Evolutionary conservation across 2,113 vertebrate genomes (phyloP).

Genomic region (Pangasianodon gigas): DNA sequence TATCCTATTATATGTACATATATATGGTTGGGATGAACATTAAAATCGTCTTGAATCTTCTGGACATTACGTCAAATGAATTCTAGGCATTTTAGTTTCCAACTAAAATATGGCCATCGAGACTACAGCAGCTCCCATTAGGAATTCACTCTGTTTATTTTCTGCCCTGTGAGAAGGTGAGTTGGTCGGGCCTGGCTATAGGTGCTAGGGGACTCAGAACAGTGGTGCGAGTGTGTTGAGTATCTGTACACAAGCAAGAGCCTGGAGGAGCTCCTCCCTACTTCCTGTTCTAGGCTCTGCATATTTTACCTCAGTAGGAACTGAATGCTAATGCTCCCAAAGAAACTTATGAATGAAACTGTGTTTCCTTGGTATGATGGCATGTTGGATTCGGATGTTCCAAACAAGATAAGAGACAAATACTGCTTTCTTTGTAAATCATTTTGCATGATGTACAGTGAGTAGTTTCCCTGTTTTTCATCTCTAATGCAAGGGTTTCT

Average conservation of each 20-base stretch:
- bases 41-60: background rate
- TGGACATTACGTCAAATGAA: background rate
- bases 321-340: constrained; percentile 55
- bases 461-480: background rate
- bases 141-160: background rate
- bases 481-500: background rate
- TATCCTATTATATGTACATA: background rate
- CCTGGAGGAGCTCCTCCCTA: constrained; percentile 58
- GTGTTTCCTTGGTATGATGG: background rate
- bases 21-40: background rate
- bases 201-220: constrained; percentile 33
- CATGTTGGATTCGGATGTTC: background rate
- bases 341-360: background rate
- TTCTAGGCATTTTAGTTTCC: background rate
- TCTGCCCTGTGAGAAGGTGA: constrained; percentile 31
- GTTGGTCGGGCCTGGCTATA: constrained; percentile 1
- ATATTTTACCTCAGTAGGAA: constrained; percentile 65
- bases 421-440: background rate
- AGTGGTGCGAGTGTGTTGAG: constrained; percentile 41
- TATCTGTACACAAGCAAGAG: constrained; percentile 61
- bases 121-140: background rate
- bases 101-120: background rate
- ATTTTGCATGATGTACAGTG: background rate
- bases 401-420: background rate
- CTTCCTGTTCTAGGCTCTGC: constrained; percentile 53